Evolutionary conservation across 2,797 vertebrate genomes (phyloP), one percentile per base, ranked within the genome.

Genomic region (Champsocephalus gunnari): DNA sequence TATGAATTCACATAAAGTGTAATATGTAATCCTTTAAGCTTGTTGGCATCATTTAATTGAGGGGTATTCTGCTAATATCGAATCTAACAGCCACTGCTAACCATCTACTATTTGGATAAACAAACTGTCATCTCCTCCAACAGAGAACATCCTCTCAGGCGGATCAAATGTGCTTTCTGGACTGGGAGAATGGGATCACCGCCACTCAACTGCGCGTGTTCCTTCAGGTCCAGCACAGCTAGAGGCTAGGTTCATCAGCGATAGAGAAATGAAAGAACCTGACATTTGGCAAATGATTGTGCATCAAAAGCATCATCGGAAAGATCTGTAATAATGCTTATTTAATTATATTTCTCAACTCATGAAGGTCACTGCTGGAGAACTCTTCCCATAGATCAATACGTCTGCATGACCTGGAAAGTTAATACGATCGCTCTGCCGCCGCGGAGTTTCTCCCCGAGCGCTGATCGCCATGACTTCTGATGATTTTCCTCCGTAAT

Each of bases 261-360:
- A 67, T 80, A 78, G 12, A 69, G 73, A 77, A 87, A 79, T 49
- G 48, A 83, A 66, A 79, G 62, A 82, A 83, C 10, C 32, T 92
- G 84, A 91, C 85, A 92, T 91, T 91, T 92, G 68, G 74, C 73
- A 69, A 86, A 87, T 80, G 73, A 85, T 88, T 91, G 83, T 83
- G 79, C 88, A 79, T 87, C 81, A 65, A 74, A 69, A 65, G 73
- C 77, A 70, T 82, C 79, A 51, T 9, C 5, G 49, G 76, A 85
- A 84, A 86, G 73, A 73, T 73, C 82, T 85, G 68, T 61, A 68
- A 83, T 88, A 85, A 92, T 88, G 77, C 87, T 90, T 89, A 82
- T 91, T 91, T 90, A 88, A 91, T 91, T 72, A 71, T 69, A 78
- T 74, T 80, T 62, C 63, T 79, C 80, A 79, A 83, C 88, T 88